These are phyloP conservation scores for Tipula vernalis DNA, from an alignment of 2,888 invertebrate genomes.

Conservation along the genomic window DNA sequence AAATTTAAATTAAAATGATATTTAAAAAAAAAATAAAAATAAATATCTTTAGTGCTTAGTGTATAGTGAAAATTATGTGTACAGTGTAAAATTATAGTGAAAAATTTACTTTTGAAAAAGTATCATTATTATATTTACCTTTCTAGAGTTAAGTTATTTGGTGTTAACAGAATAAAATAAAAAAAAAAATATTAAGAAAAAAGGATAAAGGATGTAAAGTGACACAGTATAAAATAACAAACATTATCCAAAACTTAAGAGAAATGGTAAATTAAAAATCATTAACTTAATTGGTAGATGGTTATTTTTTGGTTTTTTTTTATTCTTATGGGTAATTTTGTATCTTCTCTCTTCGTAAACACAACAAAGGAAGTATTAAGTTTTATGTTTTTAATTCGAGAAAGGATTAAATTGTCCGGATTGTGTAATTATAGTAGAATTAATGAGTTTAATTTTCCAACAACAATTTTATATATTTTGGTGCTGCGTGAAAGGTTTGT, in stretches of 20 bases:
- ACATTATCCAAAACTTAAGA: not conserved
- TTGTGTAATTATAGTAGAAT: not conserved
- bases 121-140: not conserved
- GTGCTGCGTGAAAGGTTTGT: not conserved
- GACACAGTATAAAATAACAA: not conserved
- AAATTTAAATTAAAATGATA: not conserved
- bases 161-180: not conserved
- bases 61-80: not conserved
- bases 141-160: not conserved
- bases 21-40: not conserved
- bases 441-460: not conserved
- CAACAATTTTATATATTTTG: not conserved
- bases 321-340: not conserved
- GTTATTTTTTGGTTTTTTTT: not conserved
- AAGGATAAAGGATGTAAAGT: not conserved
- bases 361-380: not conserved
- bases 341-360: not conserved
- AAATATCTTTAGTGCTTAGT: not conserved
- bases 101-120: not conserved
- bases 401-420: constrained; percentile 4
- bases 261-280: not conserved
- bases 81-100: not conserved
- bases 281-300: not conserved
- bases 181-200: not conserved
- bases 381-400: not conserved